phyloP scores from a whole-genome alignment of 2,888 invertebrate species.

The Stenotaenia linearis region DNA sequence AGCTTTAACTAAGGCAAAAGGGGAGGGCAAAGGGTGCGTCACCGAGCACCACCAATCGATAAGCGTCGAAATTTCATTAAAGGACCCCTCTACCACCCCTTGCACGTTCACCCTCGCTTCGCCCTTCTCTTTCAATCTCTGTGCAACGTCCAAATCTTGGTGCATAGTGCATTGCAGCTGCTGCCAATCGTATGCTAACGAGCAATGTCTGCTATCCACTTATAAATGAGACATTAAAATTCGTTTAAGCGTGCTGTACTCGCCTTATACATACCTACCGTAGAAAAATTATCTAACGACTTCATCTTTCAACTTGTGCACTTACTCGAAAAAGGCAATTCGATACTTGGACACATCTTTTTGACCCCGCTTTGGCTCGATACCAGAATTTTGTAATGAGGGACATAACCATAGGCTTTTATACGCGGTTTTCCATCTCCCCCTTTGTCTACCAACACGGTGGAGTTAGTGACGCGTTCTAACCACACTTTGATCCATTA shows the following conservation, averaged over 20 bases:
- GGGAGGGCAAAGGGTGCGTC: not conserved
- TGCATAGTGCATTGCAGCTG: not conserved
- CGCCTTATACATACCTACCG: not conserved
- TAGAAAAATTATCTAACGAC: slow-evolving; percentile 4
- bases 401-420: not conserved
- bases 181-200: slow-evolving; percentile 9
- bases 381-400: not conserved
- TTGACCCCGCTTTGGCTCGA: not conserved
- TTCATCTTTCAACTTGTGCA: not conserved
- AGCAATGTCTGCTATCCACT: not conserved
- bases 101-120: not conserved
- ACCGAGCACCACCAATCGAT: not conserved
- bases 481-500: not conserved
- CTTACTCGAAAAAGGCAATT: not conserved
- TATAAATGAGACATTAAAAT: not conserved
- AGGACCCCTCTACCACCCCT: not conserved
- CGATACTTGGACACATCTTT: not conserved
- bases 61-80: not conserved
- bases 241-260: not conserved
- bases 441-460: not conserved
- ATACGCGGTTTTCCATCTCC: not conserved
- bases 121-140: not conserved
- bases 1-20: not conserved
- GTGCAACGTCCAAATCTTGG: slow-evolving; percentile 9
- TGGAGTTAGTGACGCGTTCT: not conserved